Conservation (phyloP, 2,888 invertebrate genomes). For the Cordilura impudica region DNA sequence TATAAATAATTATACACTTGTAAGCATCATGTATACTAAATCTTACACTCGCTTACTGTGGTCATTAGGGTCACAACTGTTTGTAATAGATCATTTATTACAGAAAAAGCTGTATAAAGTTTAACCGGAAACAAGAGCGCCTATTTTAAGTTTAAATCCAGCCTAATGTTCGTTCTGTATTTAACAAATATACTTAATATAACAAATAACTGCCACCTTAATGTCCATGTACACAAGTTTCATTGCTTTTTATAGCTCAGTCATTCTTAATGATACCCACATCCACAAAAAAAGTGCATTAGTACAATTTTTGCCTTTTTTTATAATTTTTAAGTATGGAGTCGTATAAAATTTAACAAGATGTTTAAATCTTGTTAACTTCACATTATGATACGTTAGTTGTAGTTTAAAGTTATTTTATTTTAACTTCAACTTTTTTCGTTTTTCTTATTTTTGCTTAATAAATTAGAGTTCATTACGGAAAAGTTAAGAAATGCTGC, state of each 20-base stretch:
- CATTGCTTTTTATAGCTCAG: constrained; percentile 1
- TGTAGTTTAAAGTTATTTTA: constrained; percentile 35
- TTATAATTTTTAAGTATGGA: constrained; percentile 24
- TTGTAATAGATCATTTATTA: too few species aligned
- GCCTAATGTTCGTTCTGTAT: too few species aligned
- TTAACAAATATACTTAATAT: too few species aligned
- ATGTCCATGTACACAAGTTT: neutral
- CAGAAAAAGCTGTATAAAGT: too few species aligned
- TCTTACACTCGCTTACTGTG: constrained; percentile 30
- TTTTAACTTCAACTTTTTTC: neutral
- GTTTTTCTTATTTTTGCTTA: constrained; percentile 42
- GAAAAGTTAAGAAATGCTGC: constrained; percentile 33
- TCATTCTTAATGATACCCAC: constrained; percentile 51
- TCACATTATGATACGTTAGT: constrained; percentile 60
- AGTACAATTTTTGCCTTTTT: constrained; percentile 44
- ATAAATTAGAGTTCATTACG: constrained; percentile 62
- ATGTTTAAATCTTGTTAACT: constrained; percentile 62
- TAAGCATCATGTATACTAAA: constrained; percentile 58
- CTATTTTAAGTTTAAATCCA: too few species aligned
- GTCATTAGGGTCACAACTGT: too few species aligned
- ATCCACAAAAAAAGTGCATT: constrained; percentile 55
- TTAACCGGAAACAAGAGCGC: too few species aligned
- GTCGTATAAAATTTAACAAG: constrained; percentile 57
- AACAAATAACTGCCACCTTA: neutral
- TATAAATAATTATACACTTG: constrained; percentile 61